Evolutionary conservation across 2,888 invertebrate genomes (phyloP).

Genomic region (Ceramica pisi): DNA sequence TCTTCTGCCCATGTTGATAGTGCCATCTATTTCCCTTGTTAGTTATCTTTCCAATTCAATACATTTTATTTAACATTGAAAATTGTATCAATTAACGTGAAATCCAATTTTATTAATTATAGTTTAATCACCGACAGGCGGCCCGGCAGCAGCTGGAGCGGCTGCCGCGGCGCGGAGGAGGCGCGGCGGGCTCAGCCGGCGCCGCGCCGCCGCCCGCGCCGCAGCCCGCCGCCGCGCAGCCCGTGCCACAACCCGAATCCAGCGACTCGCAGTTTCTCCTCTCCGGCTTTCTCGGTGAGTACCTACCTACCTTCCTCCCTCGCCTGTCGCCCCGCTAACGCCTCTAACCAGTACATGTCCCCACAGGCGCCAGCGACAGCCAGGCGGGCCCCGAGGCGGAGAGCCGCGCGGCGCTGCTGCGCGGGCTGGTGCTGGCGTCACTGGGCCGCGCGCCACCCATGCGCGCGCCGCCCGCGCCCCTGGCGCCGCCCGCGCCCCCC

Average conservation of each 20-base stretch:
- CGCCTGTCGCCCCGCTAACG: background rate
- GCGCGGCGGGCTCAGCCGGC: conserved; percentile 88
- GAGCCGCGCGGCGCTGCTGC: conserved; percentile 85
- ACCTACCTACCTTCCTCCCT: background rate
- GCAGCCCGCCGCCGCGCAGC: conserved; percentile 78
- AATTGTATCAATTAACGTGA: conserved; percentile 13
- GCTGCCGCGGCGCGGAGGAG: conserved; percentile 95
- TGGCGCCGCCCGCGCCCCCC: conserved; percentile 66
- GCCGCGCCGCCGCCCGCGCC: conserved; percentile 87
- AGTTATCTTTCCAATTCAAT: background rate
- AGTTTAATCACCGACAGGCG: conserved; percentile 88
- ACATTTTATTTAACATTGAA: background rate
- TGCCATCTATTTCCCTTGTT: background rate
- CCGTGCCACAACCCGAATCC: conserved; percentile 80
- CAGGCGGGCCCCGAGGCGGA: conserved; percentile 78
- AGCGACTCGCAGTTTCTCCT: conserved; percentile 83
- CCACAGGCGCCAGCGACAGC: conserved; percentile 74
- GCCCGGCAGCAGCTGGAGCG: conserved; percentile 97
- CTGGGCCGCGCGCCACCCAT: conserved; percentile 80
- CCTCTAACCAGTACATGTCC: background rate
- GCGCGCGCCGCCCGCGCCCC: conserved; percentile 67
- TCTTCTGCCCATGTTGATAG: background rate
- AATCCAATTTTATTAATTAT: conserved; percentile 53
- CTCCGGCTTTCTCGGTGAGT: conserved; percentile 81
- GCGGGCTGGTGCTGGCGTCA: conserved; percentile 87